Base-by-base conservation (phyloP, 2,113 vertebrate genomes). In the Fulica atra region DNA sequence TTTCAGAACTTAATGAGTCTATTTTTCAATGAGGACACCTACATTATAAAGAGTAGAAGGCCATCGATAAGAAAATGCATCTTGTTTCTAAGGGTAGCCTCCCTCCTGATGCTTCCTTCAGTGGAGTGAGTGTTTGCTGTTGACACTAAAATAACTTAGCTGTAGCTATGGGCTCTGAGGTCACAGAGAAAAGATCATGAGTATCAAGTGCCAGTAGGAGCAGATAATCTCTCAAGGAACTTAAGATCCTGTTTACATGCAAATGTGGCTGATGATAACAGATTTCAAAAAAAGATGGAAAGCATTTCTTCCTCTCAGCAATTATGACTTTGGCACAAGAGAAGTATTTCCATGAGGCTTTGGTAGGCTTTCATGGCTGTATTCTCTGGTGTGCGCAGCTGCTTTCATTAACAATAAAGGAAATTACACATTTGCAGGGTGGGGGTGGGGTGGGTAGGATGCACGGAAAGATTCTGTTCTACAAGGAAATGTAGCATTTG, bases 401-500 rank as follows among this genome's bases (percentile, higher is more conserved):
- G 81, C 33, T 86, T 93, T 91, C 44, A 66, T 81, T 89, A 78
- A 63, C 33, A 82, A 42, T 74, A 81, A 93, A 83, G 65, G 38
- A 94, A 92, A 95, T 86, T 35, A 48, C 24, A 36, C 29, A 81
- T n/a, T 83, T 87, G 24, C 18, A 59, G 65, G 20, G 44, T 46
- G 44, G 44, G 31, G 4, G 10, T 6, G 6, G 26, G 10, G 46
- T 48, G 48, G 19, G 48, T 20, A 23, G 48, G 48, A 48, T 48
- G 48, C 21, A 11, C 48, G 23, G 8, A 5, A 68, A 69, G 50
- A 38, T 21, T 69, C 24, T 57, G 7, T 87, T 82, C n/a, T 68
- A 42, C 38, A 73, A 88, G 29, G 35, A 90, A 83, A 70, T 54
- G 26, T 33, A 88, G 35, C 23, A 71, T 78, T 90, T 86, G 11